These are phyloP conservation scores for Hestina assimilis DNA, from an alignment of 1,140 invertebrate genomes.

Conservation along the genomic window DNA sequence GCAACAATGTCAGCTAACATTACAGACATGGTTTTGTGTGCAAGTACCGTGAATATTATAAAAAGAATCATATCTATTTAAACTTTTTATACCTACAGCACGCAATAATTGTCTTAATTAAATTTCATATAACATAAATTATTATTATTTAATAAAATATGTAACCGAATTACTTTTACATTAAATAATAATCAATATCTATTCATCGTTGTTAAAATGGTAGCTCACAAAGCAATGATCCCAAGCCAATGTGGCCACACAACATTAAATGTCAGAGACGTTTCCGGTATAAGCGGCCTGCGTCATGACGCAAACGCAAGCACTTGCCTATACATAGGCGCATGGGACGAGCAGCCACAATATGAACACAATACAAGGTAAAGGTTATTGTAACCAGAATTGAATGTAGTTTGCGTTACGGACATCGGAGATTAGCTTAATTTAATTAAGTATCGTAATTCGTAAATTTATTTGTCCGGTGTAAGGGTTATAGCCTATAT, in stretches of 20 bases:
- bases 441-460: slow-evolving; percentile 35
- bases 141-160: slow-evolving; percentile 9
- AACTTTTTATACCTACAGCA: no score
- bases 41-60: slow-evolving; percentile 35
- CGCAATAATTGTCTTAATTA: no score
- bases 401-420: slow-evolving; percentile 43
- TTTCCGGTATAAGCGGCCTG: slow-evolving; percentile 32
- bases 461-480: not conserved
- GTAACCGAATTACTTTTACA: no score
- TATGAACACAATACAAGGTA: slow-evolving; percentile 59
- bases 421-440: slow-evolving; percentile 38
- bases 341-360: slow-evolving; percentile 9
- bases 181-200: not conserved
- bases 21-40: slow-evolving; percentile 32
- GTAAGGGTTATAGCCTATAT: no score
- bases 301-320: slow-evolving; percentile 32
- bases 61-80: slow-evolving; percentile 3
- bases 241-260: slow-evolving; percentile 28
- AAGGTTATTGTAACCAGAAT: slow-evolving; percentile 64
- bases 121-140: no score
- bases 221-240: slow-evolving; percentile 27
- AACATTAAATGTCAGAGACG: slow-evolving; percentile 31
- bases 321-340: slow-evolving; percentile 5
- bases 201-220: not conserved
- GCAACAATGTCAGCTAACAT: slow-evolving; percentile 36